Percentiles rank a stretch among this genome's conserved stretches.
Conservation (phyloP, 1,140 invertebrate species). For the Procambarus virginalis region DNA sequence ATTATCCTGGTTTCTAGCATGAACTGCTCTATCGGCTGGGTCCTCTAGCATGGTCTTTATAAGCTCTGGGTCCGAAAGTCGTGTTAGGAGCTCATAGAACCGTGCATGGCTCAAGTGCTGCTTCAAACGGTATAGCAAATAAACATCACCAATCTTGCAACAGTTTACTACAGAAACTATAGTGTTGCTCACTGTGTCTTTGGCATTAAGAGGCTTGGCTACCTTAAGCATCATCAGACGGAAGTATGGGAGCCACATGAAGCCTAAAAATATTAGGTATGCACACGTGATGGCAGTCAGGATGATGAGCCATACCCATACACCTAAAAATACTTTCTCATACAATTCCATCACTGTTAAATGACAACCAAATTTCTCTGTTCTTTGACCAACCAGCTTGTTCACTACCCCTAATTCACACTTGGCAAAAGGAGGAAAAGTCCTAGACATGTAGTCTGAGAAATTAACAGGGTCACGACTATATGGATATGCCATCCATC, state of each 20-base stretch:
- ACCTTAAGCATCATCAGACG: conserved; percentile 64
- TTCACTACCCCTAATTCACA: conserved; percentile 60
- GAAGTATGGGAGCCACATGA: conserved; percentile 67
- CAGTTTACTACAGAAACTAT: conserved; percentile 62
- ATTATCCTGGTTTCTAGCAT: conserved; percentile 55
- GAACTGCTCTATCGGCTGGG: conserved; percentile 58
- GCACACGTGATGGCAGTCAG: conserved; percentile 58
- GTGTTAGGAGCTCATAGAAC: conserved; percentile 59
- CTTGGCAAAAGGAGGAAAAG: conserved; percentile 68
- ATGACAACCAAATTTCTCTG: conserved; percentile 69
- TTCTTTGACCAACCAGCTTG: conserved; percentile 60
- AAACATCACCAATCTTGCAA: conserved; percentile 63
- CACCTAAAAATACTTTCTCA: conserved; percentile 67
- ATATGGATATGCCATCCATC: conserved; percentile 66
- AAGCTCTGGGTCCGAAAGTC: conserved; percentile 56
- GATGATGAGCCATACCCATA: conserved; percentile 69
- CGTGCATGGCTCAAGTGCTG: conserved; percentile 61
- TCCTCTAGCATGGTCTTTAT: conserved; percentile 65
- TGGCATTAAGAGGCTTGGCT: conserved; percentile 67
- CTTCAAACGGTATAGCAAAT: conserved; percentile 55
- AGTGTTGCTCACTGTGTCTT: conserved; percentile 66
- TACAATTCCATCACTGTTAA: conserved; percentile 69
- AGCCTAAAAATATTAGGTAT: conserved; percentile 61
- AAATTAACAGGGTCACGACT: conserved; percentile 59
- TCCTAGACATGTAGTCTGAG: conserved; percentile 68